Conservation (phyloP, 2,888 invertebrate genomes). For the Exocentrus adspersus region DNA sequence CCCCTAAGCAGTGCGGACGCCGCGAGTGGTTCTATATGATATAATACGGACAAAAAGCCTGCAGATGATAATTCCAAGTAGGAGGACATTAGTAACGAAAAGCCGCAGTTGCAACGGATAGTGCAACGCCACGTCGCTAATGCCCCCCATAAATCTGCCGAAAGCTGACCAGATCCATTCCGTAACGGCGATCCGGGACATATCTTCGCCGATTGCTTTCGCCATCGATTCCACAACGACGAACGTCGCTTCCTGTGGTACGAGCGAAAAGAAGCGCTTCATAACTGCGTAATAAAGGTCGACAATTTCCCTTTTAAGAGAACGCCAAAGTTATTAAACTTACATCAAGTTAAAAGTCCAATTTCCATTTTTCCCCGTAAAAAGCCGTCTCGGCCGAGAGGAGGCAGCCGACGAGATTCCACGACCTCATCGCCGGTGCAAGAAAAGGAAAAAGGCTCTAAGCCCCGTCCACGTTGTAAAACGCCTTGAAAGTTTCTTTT, state of each 20-base stretch:
- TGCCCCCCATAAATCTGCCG: constrained; percentile 56
- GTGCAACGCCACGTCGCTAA: constrained; percentile 53
- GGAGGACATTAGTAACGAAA: constrained; percentile 55
- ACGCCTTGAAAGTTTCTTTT: constrained; percentile 22
- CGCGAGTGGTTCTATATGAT: constrained; percentile 34
- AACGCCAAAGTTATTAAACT: too few species aligned
- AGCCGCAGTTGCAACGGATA: constrained; percentile 56
- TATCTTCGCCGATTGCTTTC: constrained; percentile 25
- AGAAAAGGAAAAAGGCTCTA: constrained; percentile 10
- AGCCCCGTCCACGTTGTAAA: constrained; percentile 13
- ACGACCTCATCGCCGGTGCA: neutral
- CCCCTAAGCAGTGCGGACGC: constrained; percentile 29
- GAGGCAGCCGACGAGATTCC: too few species aligned
- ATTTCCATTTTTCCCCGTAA: neutral
- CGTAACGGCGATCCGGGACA: constrained; percentile 28
- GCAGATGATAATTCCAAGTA: constrained; percentile 54
- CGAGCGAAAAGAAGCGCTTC: too few species aligned
- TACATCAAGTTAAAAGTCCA: neutral
- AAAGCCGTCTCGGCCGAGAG: neutral
- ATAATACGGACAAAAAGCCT: constrained; percentile 47
- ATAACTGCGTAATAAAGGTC: too few species aligned
- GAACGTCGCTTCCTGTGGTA: constrained; percentile 1
- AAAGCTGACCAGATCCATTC: constrained; percentile 54
- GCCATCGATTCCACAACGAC: constrained; percentile 11
- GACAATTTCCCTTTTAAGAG: too few species aligned